phyloP scores from a whole-genome alignment of 2,888 invertebrate genomes.

The Nomada hirtipes region DNA sequence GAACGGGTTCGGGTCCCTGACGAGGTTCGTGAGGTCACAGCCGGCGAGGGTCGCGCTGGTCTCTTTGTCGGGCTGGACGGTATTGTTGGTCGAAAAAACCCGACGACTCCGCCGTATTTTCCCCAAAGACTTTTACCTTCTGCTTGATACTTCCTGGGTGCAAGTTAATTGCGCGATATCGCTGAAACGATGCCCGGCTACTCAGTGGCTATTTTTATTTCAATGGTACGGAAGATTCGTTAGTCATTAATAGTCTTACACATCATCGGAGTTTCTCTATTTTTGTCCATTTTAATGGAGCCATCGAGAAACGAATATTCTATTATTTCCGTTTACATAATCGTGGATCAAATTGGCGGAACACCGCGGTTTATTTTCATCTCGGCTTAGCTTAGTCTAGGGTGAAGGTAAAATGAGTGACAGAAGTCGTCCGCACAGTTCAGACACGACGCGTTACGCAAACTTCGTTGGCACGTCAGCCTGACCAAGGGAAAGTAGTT shows the following conservation, averaged over 20 bases:
- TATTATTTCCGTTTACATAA: too few relatives aligned
- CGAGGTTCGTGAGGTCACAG: slow-evolving; percentile 38
- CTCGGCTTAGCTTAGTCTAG: neutral
- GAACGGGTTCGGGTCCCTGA: slow-evolving; percentile 53
- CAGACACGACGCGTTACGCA: neutral
- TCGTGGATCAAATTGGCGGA: too few relatives aligned
- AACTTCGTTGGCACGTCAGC: slow-evolving; percentile 20
- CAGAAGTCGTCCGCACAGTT: neutral
- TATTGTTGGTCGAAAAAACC: slow-evolving; percentile 36
- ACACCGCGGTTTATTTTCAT: too few relatives aligned
- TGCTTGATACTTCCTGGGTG: too few relatives aligned
- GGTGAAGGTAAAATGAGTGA: neutral
- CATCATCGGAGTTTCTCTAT: too few relatives aligned
- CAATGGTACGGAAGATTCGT: too few relatives aligned
- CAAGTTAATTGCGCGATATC: too few relatives aligned
- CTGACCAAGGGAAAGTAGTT: slow-evolving; percentile 5
- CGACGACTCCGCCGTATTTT: neutral
- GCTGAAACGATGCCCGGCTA: neutral
- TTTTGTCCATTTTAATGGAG: too few relatives aligned
- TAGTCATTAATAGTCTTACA: too few relatives aligned
- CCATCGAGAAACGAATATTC: too few relatives aligned
- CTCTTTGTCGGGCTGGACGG: slow-evolving; percentile 14
- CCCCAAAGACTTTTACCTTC: neutral
- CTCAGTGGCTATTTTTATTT: neutral
- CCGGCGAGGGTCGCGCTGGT: slow-evolving; percentile 30